A percentile compares a stretch with the other conserved stretches of the same genome.
These are phyloP conservation scores for Cercopithecus mona DNA, from an alignment of 2,113 vertebrate genomes.

Conservation along the genomic window DNA sequence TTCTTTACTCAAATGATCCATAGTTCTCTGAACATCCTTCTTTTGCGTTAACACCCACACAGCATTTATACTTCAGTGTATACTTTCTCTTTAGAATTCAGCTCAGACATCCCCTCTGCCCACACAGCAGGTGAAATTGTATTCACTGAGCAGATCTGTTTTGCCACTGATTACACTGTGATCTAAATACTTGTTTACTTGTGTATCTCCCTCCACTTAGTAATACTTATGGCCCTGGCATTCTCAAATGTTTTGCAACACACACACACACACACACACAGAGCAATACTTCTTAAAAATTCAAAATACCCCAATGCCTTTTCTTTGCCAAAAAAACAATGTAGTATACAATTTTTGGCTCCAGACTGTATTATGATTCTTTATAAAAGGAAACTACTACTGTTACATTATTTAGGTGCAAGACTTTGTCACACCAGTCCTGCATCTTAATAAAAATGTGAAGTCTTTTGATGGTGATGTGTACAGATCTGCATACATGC, in stretches of 20 bases:
- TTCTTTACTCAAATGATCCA: neutral
- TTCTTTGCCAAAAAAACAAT: neutral
- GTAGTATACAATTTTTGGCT: neutral
- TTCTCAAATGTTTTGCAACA: neutral
- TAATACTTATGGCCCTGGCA: neutral
- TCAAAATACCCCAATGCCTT: neutral
- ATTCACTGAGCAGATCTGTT: neutral
- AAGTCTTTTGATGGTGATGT: neutral
- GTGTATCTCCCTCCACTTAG: neutral
- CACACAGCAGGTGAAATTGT: accelerated
- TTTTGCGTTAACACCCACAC: neutral
- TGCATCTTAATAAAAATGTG: neutral
- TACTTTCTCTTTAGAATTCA: neutral
- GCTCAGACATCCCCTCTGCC: neutral
- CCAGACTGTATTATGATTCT: neutral
- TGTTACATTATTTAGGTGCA: neutral
- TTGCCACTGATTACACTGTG: neutral
- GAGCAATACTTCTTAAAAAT: neutral
- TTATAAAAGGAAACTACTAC: neutral
- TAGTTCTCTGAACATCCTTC: neutral
- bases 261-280: neutral
- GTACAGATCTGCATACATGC: neutral
- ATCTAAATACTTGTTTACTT: neutral
- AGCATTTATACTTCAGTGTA: neutral
- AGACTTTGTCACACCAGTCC: neutral